A percentile compares a stretch with the other conserved stretches of the same genome.
phyloP scores from a whole-genome alignment of 2,888 invertebrate species.

The Nemapogon koenigi region DNA sequence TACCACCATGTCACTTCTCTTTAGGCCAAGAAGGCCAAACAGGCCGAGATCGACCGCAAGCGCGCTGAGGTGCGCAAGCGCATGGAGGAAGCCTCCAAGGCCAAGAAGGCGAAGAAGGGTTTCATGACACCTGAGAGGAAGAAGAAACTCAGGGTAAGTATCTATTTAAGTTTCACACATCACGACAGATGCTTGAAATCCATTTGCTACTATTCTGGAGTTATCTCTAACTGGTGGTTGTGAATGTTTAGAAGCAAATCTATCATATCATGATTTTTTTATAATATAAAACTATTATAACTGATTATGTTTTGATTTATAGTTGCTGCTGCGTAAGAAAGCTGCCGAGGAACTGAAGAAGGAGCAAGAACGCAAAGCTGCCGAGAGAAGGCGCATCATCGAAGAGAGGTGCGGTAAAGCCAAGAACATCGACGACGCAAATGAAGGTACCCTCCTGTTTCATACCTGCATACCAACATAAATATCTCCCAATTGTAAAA shows the following conservation, averaged over 20 bases:
- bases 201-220: too few relatives aligned
- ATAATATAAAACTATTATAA: neutral
- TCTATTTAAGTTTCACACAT: slow-evolving; percentile 4
- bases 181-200: too few relatives aligned
- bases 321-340: slow-evolving; percentile 99
- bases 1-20: slow-evolving; percentile 24
- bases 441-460: slow-evolving; percentile 78
- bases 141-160: slow-evolving; percentile 97
- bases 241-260: too few relatives aligned
- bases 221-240: too few relatives aligned
- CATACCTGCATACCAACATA: neutral
- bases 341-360: slow-evolving; percentile 99
- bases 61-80: slow-evolving; percentile 98
- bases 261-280: neutral
- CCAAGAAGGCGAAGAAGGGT: slow-evolving; percentile 99
- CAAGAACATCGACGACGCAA: slow-evolving; percentile 89
- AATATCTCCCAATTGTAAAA: neutral
- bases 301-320: slow-evolving; percentile 10
- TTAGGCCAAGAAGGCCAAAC: slow-evolving; percentile 97
- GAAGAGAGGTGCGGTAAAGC: slow-evolving; percentile 94
- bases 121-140: slow-evolving; percentile 99
- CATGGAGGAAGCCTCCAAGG: slow-evolving; percentile 98
- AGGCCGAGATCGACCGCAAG: slow-evolving; percentile 97
- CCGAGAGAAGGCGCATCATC: slow-evolving; percentile 96
- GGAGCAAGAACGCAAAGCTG: slow-evolving; percentile 98